Percentiles rank a stretch among this genome's conserved stretches.
Evolutionary conservation across 2,888 invertebrate genomes (phyloP).

Genomic region (Branchellion lobata): DNA sequence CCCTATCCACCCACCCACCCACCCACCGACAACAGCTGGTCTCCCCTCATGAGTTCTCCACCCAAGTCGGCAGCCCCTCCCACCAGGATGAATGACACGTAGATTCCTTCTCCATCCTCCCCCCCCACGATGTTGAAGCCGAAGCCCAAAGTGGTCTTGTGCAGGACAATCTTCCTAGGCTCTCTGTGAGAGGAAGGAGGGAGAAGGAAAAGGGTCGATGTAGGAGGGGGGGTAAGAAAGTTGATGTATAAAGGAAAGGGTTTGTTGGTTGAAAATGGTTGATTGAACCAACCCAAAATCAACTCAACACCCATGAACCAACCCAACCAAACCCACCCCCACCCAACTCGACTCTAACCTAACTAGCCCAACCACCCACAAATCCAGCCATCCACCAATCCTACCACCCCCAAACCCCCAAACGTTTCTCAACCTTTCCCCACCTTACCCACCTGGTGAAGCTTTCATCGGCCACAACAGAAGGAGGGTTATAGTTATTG

Average conservation of each 20-base stretch:
- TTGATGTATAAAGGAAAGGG: background rate
- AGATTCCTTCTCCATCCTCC: slow-evolving; percentile 94
- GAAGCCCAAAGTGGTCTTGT: slow-evolving; percentile 86
- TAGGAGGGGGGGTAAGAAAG: background rate
- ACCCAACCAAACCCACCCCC: too few species aligned
- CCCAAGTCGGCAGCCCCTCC: slow-evolving; percentile 94
- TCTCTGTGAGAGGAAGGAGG: slow-evolving; percentile 65
- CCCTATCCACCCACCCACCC: too few species aligned
- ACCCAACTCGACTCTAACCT: too few species aligned
- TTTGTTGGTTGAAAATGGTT: background rate
- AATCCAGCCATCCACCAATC: too few species aligned
- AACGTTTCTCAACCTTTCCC: too few species aligned
- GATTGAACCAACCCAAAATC: background rate
- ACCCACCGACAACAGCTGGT: slow-evolving; percentile 77
- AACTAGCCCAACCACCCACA: too few species aligned
- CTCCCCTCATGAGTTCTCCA: slow-evolving; percentile 84
- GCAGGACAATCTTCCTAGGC: slow-evolving; percentile 80
- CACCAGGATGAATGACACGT: slow-evolving; percentile 93
- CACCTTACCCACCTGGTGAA: slow-evolving; percentile 34
- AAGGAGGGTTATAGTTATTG: background rate
- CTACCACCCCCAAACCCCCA: too few species aligned
- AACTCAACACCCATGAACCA: too few species aligned
- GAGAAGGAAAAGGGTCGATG: background rate
- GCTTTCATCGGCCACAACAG: slow-evolving; percentile 13
- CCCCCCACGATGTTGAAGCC: slow-evolving; percentile 99